Evolutionary conservation across 2,888 invertebrate species (phyloP), one percentile per base, ranked within the genome.

Genomic region (Sarcophaga caerulescens): DNA sequence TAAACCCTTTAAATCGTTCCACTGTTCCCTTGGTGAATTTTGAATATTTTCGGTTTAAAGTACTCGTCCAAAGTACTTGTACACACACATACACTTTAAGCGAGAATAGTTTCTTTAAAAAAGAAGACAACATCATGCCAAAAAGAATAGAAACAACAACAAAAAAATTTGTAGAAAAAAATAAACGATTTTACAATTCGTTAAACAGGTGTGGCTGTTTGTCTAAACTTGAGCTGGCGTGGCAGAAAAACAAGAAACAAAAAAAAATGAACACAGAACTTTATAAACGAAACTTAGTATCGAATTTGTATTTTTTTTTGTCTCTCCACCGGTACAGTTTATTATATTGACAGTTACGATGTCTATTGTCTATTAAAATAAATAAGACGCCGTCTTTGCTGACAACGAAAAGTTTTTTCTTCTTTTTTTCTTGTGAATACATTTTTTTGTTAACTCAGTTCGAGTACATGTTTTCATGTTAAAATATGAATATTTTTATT

Each of bases 341-440:
- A 82, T 80, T 76, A 80, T 85, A 85, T 83, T 80, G 85, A 80
- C 83, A 85, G 80, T 85, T 76, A 65, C 52, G 52, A 52, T 76
- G 75, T 77, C 69, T 69, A 25, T 21, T 44, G 44, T 35, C 73
- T 73, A 35, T 52, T 52, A 71, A n/a, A 73, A 63, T 71, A 68
- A 44, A 65, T 57, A 65, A 70, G 82, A 65, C 59, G 52, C 59
- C 79, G 17, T 52, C 52, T 12, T 52, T 52, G 52, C 52, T 45
- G 8, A 74, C 19, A 11, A 21, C 21, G 12, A 25, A 17, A 12
- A 59, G 17, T 57, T 17, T n/a, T 52, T 52, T 52, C 52, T 4
- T 4, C 17, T 52, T 17, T 12, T 52, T 52, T 17, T 4, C 14
- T 35, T 52, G 12, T 14, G 52, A 52, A 1, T 12, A 52, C 52